Evolutionary conservation across 2,797 vertebrate species (phyloP).

Genomic region (Crocodylus rhombifer): DNA sequence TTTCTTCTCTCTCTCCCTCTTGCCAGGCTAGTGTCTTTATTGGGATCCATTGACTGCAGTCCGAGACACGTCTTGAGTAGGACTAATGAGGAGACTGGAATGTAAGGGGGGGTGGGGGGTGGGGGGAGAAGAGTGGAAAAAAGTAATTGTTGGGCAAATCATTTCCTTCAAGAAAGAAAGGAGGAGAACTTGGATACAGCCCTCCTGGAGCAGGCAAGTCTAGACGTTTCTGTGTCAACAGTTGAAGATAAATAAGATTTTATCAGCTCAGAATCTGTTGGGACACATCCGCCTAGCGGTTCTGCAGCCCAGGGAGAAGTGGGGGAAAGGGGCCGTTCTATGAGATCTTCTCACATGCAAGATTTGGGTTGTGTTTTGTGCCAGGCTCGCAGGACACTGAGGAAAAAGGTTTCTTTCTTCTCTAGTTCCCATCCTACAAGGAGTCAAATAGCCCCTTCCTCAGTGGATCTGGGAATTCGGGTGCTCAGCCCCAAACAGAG

Average conservation of each 20-base stretch:
- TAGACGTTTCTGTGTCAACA: slow-evolving; percentile 84
- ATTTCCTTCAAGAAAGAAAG: slow-evolving; percentile 78
- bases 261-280: slow-evolving; percentile 83
- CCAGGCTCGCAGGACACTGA: background rate
- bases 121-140: slow-evolving; percentile 60
- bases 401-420: background rate
- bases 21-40: slow-evolving; percentile 66
- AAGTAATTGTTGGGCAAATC: slow-evolving; percentile 76
- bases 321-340: background rate
- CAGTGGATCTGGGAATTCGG: background rate
- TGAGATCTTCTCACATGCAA: background rate
- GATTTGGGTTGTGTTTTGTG: background rate
- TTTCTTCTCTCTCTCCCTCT: slow-evolving; percentile 36
- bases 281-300: slow-evolving; percentile 86
- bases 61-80: slow-evolving; percentile 67
- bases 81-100: slow-evolving; percentile 73
- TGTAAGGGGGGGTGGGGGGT: slow-evolving; percentile 54
- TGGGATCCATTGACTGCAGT: slow-evolving; percentile 68
- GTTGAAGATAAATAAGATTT: slow-evolving; percentile 84
- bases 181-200: slow-evolving; percentile 55
- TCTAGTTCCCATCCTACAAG: fast-evolving
- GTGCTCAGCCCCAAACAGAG: background rate
- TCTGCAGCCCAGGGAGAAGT: slow-evolving; percentile 67
- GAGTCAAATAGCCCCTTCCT: background rate
- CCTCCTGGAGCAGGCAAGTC: slow-evolving; percentile 83